These are phyloP conservation scores for Paralichthys olivaceus DNA, from an alignment of 2,113 vertebrate genomes.

Conservation along the genomic window DNA sequence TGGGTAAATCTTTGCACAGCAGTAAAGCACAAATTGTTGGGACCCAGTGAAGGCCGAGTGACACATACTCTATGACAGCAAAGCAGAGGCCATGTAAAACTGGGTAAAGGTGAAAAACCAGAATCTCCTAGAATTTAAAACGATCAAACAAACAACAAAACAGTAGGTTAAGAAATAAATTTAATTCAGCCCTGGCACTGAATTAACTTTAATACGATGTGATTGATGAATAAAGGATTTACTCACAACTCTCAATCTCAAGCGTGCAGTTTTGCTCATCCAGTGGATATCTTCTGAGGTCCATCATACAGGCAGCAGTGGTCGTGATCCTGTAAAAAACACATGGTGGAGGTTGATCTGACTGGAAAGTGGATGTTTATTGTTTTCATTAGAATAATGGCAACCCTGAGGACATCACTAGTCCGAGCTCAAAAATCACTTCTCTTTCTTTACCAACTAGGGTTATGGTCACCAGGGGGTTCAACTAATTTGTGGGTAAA, in stretches of 20 bases:
- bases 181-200: neutral
- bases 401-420: too few relatives aligned
- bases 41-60: neutral
- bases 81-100: too few relatives aligned
- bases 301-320: conserved; percentile 98
- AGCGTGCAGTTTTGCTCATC: conserved; percentile 97
- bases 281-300: conserved; percentile 92
- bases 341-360: neutral
- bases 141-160: neutral
- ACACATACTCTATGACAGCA: neutral
- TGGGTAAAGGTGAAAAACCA: neutral
- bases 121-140: neutral
- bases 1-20: conserved; percentile 21
- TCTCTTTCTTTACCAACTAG: too few relatives aligned
- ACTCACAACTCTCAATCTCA: conserved; percentile 98
- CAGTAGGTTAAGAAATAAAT: neutral
- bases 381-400: neutral
- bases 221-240: neutral
- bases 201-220: too few relatives aligned
- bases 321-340: conserved; percentile 91
- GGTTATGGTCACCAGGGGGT: too few relatives aligned
- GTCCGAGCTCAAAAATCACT: too few relatives aligned
- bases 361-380: neutral
- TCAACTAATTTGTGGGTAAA: neutral
- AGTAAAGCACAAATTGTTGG: neutral